Percentiles rank a stretch among this genome's conserved stretches.
Conservation (phyloP, 1,140 invertebrate species). For the Drosophila murphyi region DNA sequence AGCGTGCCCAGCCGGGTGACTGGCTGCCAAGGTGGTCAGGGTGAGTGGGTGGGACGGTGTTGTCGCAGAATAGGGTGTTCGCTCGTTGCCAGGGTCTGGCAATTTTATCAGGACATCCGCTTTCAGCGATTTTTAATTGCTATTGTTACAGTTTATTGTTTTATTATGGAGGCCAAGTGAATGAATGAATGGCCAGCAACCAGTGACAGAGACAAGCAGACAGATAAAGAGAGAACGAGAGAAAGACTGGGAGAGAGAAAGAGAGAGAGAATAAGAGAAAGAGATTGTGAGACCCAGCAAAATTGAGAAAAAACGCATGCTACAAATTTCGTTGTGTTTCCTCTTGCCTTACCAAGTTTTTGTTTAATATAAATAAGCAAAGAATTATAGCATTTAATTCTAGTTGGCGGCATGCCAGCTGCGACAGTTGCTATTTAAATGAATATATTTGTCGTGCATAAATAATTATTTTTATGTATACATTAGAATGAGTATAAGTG, state of each 20-base stretch:
- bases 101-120: constrained; percentile 80
- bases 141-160: constrained; percentile 82
- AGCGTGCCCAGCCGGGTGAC: constrained; percentile 39
- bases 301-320: constrained; percentile 27
- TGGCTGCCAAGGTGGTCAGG: constrained; percentile 25
- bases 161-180: constrained; percentile 80
- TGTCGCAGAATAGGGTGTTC: constrained; percentile 8
- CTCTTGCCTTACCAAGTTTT: constrained; percentile 51
- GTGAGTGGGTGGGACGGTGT: too few species aligned
- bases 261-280: constrained; percentile 12
- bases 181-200: constrained; percentile 72
- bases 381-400: constrained; percentile 65
- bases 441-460: constrained; percentile 1
- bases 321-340: constrained; percentile 64
- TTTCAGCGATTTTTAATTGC: constrained; percentile 81
- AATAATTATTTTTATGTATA: background rate
- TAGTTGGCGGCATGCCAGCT: constrained; percentile 25
- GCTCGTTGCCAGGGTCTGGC: constrained; percentile 44
- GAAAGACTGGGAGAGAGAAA: background rate
- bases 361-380: constrained; percentile 70
- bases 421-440: constrained; percentile 3
- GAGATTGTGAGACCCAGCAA: background rate
- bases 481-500: background rate
- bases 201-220: constrained; percentile 12
- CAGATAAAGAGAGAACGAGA: background rate